Evolutionary conservation across 2,888 invertebrate genomes (phyloP).

Genomic region (Tinea trinotella): DNA sequence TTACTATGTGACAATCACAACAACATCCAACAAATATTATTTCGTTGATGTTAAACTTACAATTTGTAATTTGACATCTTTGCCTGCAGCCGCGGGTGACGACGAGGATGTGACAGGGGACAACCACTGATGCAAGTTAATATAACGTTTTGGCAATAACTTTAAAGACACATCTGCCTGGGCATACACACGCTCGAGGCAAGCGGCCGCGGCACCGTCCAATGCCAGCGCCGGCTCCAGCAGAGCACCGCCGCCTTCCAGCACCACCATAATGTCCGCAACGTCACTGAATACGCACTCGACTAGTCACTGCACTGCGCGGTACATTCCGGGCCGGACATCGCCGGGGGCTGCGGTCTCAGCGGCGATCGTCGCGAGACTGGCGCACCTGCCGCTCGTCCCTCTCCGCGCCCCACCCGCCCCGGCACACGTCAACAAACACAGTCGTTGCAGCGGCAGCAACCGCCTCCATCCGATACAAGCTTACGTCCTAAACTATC

Average conservation of each 20-base stretch:
- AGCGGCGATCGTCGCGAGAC: constrained; percentile 37
- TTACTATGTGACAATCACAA: background rate
- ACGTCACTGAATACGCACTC: constrained; percentile 33
- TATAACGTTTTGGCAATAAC: constrained; percentile 91
- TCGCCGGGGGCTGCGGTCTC: constrained; percentile 23
- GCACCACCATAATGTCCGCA: constrained; percentile 55
- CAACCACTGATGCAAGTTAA: constrained; percentile 92
- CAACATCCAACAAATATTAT: background rate
- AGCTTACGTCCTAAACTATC: constrained; percentile 9
- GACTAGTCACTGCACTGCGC: constrained; percentile 41
- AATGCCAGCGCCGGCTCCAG: constrained; percentile 78
- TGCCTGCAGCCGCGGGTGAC: constrained; percentile 69
- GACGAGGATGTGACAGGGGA: constrained; percentile 79
- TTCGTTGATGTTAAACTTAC: constrained; percentile 72
- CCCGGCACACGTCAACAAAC: constrained; percentile 54
- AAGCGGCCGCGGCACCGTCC: constrained; percentile 77
- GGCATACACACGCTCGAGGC: constrained; percentile 84
- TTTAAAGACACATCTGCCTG: constrained; percentile 88
- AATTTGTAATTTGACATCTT: constrained; percentile 86
- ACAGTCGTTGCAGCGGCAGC: constrained; percentile 61
- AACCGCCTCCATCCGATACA: constrained; percentile 24
- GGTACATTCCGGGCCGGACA: constrained; percentile 27
- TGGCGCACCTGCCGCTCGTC: constrained; percentile 37
- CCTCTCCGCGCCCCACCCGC: constrained; percentile 36
- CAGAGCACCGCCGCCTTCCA: constrained; percentile 65